phyloP scores from a whole-genome alignment of 2,888 invertebrate species.

The Brachynemurus nebulosus region DNA sequence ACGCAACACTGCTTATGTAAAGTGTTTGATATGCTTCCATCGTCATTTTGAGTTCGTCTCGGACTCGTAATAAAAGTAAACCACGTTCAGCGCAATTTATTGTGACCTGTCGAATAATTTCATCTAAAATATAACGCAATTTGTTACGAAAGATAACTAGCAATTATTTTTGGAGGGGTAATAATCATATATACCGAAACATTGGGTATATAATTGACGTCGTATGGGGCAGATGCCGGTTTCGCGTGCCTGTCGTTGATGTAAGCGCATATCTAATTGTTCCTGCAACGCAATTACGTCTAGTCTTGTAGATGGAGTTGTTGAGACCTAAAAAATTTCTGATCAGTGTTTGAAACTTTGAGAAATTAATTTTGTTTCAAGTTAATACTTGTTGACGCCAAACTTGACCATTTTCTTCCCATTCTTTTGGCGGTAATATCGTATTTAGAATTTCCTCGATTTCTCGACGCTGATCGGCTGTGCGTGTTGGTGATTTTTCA shows the following conservation, averaged over 20 bases:
- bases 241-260: conserved; percentile 87
- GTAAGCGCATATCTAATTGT: conserved; percentile 79
- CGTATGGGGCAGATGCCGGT: conserved; percentile 93
- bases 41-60: conserved; percentile 94
- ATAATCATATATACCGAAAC: conserved; percentile 46
- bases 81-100: conserved; percentile 96
- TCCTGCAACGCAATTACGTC: conserved; percentile 96
- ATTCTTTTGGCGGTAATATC: conserved; percentile 86
- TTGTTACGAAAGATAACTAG: not conserved
- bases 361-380: not conserved
- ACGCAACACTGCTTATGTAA: conserved; percentile 94
- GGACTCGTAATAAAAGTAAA: conserved; percentile 74
- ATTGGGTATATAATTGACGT: conserved; percentile 87
- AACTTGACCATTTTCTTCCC: conserved; percentile 86
- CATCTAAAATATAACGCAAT: conserved; percentile 37
- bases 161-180: not conserved
- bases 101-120: conserved; percentile 86
- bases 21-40: conserved; percentile 93
- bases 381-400: conserved; percentile 66
- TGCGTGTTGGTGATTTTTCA: conserved; percentile 33
- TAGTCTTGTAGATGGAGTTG: conserved; percentile 87
- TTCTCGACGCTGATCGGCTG: conserved; percentile 55
- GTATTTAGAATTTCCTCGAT: conserved; percentile 87
- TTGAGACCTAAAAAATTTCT: conserved; percentile 55
- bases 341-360: not conserved